Conservation (phyloP, 2,888 invertebrate genomes). For the Epistrophella euchroma region DNA sequence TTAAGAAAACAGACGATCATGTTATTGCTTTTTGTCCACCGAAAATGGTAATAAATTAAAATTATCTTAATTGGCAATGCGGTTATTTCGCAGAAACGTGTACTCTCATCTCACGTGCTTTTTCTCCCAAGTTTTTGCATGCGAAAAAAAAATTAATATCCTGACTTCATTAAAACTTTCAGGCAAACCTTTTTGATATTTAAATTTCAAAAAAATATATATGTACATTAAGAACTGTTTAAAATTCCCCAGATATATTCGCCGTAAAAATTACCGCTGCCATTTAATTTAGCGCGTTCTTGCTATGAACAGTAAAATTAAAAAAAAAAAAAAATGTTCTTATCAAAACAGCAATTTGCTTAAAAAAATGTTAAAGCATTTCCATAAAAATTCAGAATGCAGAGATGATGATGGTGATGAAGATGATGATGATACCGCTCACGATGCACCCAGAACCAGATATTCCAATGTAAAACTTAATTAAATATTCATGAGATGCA, state of each 20-base stretch:
- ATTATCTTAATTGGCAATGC: conserved; percentile 5
- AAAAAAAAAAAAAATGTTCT: conserved; percentile 19
- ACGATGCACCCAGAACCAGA: conserved; percentile 15
- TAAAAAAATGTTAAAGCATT: conserved; percentile 55
- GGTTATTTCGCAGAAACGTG: not conserved
- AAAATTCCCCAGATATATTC: conserved; percentile 52
- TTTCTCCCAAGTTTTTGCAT: not conserved
- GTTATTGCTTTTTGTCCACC: not conserved
- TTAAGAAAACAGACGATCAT: not conserved
- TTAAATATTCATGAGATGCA: conserved; percentile 76
- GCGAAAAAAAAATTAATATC: conserved; percentile 4
- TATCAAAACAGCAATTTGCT: conserved; percentile 73
- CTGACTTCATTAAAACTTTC: conserved; percentile 35
- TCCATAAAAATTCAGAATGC: conserved; percentile 69
- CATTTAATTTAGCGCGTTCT: conserved; percentile 16
- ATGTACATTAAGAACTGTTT: conserved; percentile 37
- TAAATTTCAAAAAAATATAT: conserved; percentile 2
- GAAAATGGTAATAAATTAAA: not conserved
- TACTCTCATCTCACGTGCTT: not conserved
- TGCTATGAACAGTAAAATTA: not conserved
- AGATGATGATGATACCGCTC: conserved; percentile 36
- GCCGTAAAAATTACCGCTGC: conserved; percentile 39
- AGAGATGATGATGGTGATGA: conserved; percentile 59
- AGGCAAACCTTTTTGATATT: conserved; percentile 26
- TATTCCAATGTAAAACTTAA: conserved; percentile 60